Evolutionary conservation across 2,797 vertebrate species (phyloP), one percentile per base, ranked within the genome.

Genomic region (Babyrousa celebensis): DNA sequence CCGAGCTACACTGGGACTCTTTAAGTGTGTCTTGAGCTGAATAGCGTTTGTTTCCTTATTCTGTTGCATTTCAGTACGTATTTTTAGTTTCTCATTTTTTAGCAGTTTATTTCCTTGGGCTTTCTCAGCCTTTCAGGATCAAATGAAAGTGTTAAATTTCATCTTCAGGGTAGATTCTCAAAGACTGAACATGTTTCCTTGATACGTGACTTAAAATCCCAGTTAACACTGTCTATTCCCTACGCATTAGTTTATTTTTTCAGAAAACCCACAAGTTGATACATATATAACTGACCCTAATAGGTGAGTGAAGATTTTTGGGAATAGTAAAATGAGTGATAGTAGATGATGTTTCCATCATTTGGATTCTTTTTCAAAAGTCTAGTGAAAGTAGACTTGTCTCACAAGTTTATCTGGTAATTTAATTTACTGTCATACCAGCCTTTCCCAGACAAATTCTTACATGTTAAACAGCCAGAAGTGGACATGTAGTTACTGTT

Each of bases 361-460:
- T 89, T 62, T 83, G 52, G 32, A 89, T 89, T 94, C 12, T 84
- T 77, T 89, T 77, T 77, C 52, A 52, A n/a, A 84, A 89, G 27
- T 62, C 70, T 89, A 40, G 63, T 63, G 18, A 43, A 40, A 70
- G 62, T 70, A 94, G 54, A 60, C 25, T 83, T 85, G n/a, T 54
- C 63, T 77, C 60, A n/a, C 15, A 27, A 72, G 15, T 48, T 67
- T 90, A 63, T 71, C 63, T 71, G 78, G 3, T 85, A 52, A 70
- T 89, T 77, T 89, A 68, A 62, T 70, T 77, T 77, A 60, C 40
- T 94, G 20, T 48, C 70, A 62, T 32, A 89, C 63, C 23, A 70
- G 40, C n/a, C 54, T 90, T 85, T 40, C 36, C 25, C 54, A n/a
- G 54, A 68, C 2, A 18, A 52, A 52, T 36, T 87, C 25, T 63